Conservation (phyloP, 2,797 vertebrate species). For the Phataginus tricuspis region DNA sequence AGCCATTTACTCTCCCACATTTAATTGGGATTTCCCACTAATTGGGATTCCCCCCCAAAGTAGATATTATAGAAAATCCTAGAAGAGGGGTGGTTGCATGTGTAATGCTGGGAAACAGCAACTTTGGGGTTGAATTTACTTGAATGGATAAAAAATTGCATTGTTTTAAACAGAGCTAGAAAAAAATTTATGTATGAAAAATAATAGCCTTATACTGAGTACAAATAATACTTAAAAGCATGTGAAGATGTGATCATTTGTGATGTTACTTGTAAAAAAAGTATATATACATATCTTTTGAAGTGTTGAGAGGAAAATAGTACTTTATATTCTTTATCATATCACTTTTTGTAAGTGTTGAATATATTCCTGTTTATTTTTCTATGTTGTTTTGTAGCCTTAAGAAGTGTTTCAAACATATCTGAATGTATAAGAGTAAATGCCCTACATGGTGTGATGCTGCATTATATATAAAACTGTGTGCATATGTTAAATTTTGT, state of each 20-base stretch:
- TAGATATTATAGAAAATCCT: slow-evolving; percentile 74
- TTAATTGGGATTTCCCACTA: slow-evolving; percentile 50
- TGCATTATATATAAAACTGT: slow-evolving; percentile 83
- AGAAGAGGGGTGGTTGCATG: slow-evolving; percentile 79
- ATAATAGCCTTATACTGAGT: slow-evolving; percentile 83
- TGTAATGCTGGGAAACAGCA: slow-evolving; percentile 78
- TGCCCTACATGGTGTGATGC: slow-evolving; percentile 84
- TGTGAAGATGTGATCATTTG: slow-evolving; percentile 82
- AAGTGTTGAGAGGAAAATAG: slow-evolving; percentile 83
- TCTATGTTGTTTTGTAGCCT: slow-evolving; percentile 84
- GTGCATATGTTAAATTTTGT: slow-evolving; percentile 83
- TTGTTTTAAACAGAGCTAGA: slow-evolving; percentile 80
- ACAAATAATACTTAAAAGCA: slow-evolving; percentile 82
- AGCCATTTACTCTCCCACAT: slow-evolving; percentile 66
- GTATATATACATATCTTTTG: slow-evolving; percentile 82
- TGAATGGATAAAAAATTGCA: slow-evolving; percentile 82
- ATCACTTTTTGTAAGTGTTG: slow-evolving; percentile 83
- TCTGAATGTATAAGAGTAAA: slow-evolving; percentile 83
- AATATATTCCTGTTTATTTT: slow-evolving; percentile 84
- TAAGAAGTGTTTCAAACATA: slow-evolving; percentile 83
- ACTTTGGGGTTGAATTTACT: slow-evolving; percentile 80
- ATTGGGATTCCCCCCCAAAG: background rate
- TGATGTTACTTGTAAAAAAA: slow-evolving; percentile 82
- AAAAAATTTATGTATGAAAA: slow-evolving; percentile 80
- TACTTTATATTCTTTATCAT: slow-evolving; percentile 84